A percentile compares a stretch with the other conserved stretches of the same genome.
Conservation (phyloP, 2,888 invertebrate species). For the Callyntrura guangdongensis region DNA sequence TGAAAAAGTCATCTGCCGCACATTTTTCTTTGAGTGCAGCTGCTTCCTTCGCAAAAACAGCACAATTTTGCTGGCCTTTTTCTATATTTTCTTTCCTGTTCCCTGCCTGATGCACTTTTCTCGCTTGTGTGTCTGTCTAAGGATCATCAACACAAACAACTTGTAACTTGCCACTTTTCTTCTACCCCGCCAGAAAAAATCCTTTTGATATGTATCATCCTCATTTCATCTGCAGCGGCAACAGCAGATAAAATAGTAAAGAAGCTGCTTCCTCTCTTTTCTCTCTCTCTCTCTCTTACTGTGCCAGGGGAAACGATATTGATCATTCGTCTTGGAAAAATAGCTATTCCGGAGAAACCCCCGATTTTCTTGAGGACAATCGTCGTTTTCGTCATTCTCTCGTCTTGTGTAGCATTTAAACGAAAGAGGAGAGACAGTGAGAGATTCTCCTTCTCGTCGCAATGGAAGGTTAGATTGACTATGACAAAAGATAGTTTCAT, state of each 20-base stretch:
- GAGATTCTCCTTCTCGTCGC: not conserved
- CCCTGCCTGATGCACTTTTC: not conserved
- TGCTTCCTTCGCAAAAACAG: no score
- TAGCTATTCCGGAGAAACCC: not conserved
- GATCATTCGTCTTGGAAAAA: no score
- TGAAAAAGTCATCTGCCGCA: no score
- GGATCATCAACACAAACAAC: no score
- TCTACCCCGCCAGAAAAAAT: not conserved
- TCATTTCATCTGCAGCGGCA: not conserved
- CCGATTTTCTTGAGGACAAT: not conserved
- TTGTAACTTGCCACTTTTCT: not conserved
- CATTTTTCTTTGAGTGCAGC: no score
- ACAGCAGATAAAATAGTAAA: not conserved
- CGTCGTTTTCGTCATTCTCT: not conserved
- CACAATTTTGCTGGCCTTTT: no score
- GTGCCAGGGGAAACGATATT: no score
- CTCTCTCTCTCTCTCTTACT: no score
- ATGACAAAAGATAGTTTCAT: slow-evolving; percentile 22
- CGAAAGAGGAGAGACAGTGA: not conserved
- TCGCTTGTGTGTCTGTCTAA: no score
- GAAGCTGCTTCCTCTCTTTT: not conserved
- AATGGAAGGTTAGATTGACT: slow-evolving; percentile 7
- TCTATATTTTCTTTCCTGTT: not conserved
- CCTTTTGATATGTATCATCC: no score
- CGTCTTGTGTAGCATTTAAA: not conserved